A percentile compares a stretch with the other conserved stretches of the same genome.
Conservation (phyloP, 2,797 vertebrate species). For the Anabacerthia variegaticeps region DNA sequence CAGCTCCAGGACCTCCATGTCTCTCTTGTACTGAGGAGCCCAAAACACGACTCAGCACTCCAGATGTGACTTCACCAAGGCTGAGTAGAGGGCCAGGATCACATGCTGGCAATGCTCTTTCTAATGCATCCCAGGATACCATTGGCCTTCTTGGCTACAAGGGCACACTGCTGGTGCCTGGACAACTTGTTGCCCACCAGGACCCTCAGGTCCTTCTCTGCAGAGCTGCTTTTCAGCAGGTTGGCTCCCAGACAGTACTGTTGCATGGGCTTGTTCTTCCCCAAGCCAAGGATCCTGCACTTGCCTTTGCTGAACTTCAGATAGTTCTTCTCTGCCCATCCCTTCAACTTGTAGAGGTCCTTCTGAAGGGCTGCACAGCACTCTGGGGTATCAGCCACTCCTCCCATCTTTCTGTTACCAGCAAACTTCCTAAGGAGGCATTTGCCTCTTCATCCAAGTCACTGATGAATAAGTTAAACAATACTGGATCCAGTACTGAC, state of each 20-base stretch:
- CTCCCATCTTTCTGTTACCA: not conserved
- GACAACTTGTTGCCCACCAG: not conserved
- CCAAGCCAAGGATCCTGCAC: not conserved
- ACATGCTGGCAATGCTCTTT: not conserved
- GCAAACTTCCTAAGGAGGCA: not conserved
- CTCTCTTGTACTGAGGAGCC: not conserved
- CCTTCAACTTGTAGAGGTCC: not conserved
- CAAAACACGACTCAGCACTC: not conserved
- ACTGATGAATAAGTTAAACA: not conserved
- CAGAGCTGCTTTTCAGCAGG: not conserved
- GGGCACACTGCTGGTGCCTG: not conserved
- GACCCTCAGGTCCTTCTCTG: not conserved
- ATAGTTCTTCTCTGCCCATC: not conserved
- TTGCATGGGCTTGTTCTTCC: not conserved
- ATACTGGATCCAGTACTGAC: not conserved
- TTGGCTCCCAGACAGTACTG: not conserved
- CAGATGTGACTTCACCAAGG: not conserved
- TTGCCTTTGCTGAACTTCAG: not conserved
- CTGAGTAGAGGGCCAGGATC: not conserved
- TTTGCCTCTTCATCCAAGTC: not conserved
- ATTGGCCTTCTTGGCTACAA: not conserved
- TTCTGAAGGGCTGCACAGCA: not conserved
- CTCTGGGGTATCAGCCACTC: accelerated
- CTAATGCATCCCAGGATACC: not conserved
- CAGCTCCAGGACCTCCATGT: not conserved